Evolutionary conservation across 1,140 invertebrate genomes (phyloP).

Genomic region (Oryctes rhinoceros): DNA sequence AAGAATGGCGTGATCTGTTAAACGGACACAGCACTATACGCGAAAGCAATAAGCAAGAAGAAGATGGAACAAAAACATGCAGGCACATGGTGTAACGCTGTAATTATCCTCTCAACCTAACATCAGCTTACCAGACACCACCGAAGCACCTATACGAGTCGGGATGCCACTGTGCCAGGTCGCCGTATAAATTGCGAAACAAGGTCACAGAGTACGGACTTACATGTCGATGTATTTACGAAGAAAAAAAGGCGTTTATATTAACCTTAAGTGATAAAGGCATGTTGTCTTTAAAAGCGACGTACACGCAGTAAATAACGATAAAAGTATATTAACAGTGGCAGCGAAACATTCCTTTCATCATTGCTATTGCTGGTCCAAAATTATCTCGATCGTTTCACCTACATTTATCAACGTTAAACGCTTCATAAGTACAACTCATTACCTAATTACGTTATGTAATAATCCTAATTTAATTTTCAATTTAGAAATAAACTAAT

Average conservation of each 20-base stretch:
- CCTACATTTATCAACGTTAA: background rate
- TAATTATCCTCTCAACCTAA: constrained; percentile 23
- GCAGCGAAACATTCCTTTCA: too few relatives aligned
- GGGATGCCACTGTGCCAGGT: background rate
- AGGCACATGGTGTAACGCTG: background rate
- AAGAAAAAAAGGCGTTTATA: background rate
- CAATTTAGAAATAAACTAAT: background rate
- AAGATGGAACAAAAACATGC: constrained; percentile 22
- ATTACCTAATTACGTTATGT: background rate
- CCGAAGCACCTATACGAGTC: background rate
- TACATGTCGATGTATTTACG: background rate
- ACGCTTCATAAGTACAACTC: background rate
- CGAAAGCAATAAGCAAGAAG: background rate
- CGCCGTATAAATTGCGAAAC: constrained; percentile 4
- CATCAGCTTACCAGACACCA: constrained; percentile 1
- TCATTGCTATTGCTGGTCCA: too few relatives aligned
- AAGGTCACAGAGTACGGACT: background rate
- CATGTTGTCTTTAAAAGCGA: too few relatives aligned
- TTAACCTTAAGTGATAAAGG: background rate
- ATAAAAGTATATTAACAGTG: too few relatives aligned
- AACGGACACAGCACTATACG: background rate
- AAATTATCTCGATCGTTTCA: background rate
- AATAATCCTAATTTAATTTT: background rate
- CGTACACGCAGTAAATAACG: too few relatives aligned
- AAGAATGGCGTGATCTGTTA: constrained; percentile 22